Evolutionary conservation across 2,888 invertebrate genomes (phyloP).

Genomic region (Ectobius pallidus): DNA sequence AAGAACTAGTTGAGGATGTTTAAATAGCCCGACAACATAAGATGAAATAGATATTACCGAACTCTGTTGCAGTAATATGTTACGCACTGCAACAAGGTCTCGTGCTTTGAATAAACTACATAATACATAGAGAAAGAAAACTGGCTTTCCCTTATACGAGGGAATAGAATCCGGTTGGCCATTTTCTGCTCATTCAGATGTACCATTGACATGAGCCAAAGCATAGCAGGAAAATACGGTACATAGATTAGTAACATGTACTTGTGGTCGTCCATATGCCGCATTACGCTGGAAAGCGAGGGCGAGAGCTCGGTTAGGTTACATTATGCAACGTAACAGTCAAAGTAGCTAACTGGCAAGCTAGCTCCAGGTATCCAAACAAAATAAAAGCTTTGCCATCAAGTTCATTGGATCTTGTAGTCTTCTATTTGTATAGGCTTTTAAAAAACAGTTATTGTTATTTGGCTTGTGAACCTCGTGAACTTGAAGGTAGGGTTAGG

Average conservation of each 20-base stretch:
- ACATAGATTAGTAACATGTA: neutral
- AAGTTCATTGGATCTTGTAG: neutral
- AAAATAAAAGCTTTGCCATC: neutral
- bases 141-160: neutral
- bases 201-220: neutral
- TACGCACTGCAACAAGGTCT: neutral
- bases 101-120: neutral
- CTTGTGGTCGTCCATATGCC: neutral
- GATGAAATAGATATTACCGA: neutral
- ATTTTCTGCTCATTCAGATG: neutral
- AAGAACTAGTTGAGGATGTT: slow-evolving; percentile 27
- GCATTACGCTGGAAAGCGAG: neutral
- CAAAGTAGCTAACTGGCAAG: neutral
- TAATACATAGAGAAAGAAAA: neutral
- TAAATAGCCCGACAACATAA: slow-evolving; percentile 10
- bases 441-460: neutral
- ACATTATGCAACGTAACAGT: neutral
- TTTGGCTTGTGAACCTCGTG: neutral
- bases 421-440: slow-evolving; percentile 9
- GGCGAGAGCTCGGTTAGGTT: neutral
- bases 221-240: neutral
- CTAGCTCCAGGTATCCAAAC: neutral
- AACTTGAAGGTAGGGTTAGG: neutral
- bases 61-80: neutral
- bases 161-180: neutral